These are phyloP conservation scores for Cichladusa arquata DNA, from an alignment of 2,113 vertebrate genomes.

Conservation along the genomic window DNA sequence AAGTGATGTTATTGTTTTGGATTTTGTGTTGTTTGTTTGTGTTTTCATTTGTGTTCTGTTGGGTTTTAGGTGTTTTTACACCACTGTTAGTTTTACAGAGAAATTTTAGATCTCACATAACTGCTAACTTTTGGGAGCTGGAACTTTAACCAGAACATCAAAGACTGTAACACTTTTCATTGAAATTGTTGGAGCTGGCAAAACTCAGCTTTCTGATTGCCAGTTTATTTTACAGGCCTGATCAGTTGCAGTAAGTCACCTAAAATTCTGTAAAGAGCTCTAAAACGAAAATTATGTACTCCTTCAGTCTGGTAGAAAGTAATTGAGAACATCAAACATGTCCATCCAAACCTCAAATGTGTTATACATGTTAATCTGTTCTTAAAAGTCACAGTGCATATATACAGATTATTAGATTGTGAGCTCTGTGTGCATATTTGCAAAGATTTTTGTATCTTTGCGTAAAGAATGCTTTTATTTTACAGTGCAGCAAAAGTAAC, in stretches of 20 bases:
- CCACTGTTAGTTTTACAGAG: not conserved
- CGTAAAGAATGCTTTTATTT: slow-evolving; percentile 35
- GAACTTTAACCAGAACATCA: not conserved
- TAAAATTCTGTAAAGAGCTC: not conserved
- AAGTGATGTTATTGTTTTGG: not conserved
- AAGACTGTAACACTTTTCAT: not conserved
- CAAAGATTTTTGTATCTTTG: slow-evolving; percentile 27
- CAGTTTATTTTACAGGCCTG: not conserved
- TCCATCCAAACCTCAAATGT: not conserved
- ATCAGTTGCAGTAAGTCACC: not conserved
- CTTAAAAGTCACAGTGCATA: not conserved
- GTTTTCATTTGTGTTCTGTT: not conserved
- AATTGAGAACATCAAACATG: not conserved
- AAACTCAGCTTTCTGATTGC: not conserved
- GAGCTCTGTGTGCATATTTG: not conserved
- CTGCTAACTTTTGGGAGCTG: not conserved
- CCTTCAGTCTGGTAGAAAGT: not conserved
- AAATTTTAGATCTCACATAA: not conserved
- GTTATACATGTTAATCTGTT: not conserved
- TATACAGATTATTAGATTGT: not conserved
- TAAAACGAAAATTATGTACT: not conserved
- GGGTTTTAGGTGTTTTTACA: not conserved
- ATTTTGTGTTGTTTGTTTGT: not conserved
- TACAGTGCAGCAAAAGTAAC: slow-evolving; percentile 27
- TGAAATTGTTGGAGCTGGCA: not conserved